Base-by-base conservation (phyloP, 2,888 invertebrate species). In the Caenorhabditis uteleia region DNA sequence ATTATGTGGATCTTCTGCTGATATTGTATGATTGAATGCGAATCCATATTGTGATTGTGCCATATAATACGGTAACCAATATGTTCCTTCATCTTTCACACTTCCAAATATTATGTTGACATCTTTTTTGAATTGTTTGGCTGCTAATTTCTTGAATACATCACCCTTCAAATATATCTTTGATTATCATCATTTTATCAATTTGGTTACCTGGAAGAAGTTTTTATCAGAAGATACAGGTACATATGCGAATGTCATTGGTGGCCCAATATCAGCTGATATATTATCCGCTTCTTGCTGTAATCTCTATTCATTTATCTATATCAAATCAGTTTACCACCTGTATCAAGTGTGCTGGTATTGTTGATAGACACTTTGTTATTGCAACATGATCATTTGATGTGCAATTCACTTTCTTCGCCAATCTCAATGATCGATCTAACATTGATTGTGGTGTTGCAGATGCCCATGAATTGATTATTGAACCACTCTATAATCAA, bases 381-480 rank as follows among this genome's bases (percentile, higher is more conserved):
- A 77, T 56, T 3, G 45, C 43, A 5, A 64, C 50, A 29, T 60
- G 53, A 38, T 73, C 70, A 3, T 43, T 31, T 87, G 48, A 55
- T 34, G 51, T 78, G 54, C 82, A 82, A 48, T 79, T 79, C 42
- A 82, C 68, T 21, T 68, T 59, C 16, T 69, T 69, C 1, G 78
- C 80, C 18, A 82, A 59, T 21, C 59, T 62, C 7, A 74, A 31
- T 1, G 78, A 78, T 29, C 77, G 47, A 14, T 77, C 75, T 14
- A 69, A 59, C 70, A 82, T 74, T 6, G 68, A 91, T 77, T 92
- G 90, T 50, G 91, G 88, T 0, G 90, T 88, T 74, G 93, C 90
- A 64, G 92, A 89, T 6, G 91, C 93, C 95, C 95, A 95, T 0
- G 92, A 91, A 10, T 91, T 91, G 2, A 92, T 91, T 2, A 94